phyloP scores from a whole-genome alignment of 2,888 invertebrate species.

The Griposia aprilina region DNA sequence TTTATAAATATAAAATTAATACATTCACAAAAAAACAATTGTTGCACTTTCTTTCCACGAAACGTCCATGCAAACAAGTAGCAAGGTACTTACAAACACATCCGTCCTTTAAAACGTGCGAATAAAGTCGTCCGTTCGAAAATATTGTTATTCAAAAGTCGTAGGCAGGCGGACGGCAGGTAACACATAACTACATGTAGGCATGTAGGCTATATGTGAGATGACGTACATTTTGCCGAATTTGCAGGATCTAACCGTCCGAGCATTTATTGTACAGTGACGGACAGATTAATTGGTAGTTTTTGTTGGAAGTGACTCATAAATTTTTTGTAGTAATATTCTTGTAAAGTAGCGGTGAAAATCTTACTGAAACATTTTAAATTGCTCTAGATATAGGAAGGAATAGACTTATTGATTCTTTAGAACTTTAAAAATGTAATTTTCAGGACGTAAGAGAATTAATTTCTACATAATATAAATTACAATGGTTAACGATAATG shows the following conservation, averaged over 20 bases:
- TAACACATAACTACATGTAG: conserved; percentile 65
- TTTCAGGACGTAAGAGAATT: background rate
- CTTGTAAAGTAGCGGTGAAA: too few species aligned
- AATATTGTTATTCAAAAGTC: conserved; percentile 75
- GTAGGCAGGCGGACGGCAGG: conserved; percentile 74
- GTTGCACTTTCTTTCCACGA: too few species aligned
- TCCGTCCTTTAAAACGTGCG: conserved; percentile 63
- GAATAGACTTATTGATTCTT: fast-evolving
- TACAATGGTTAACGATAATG: background rate
- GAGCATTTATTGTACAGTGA: conserved; percentile 47
- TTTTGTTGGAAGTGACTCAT: background rate
- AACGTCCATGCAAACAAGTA: conserved; percentile 20
- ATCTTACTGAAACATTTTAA: background rate
- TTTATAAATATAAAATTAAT: too few species aligned
- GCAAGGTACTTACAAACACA: conserved; percentile 40
- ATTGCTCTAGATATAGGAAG: too few species aligned
- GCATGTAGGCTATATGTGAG: conserved; percentile 39
- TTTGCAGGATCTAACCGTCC: conserved; percentile 58
- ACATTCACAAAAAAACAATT: background rate
- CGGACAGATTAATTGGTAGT: conserved; percentile 34
- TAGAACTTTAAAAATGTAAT: background rate
- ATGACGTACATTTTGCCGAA: conserved; percentile 63
- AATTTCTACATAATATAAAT: background rate
- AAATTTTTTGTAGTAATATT: too few species aligned
- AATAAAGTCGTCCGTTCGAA: conserved; percentile 68